These are phyloP conservation scores for Eurypyga helias DNA, from an alignment of 2,113 vertebrate genomes.

Conservation along the genomic window DNA sequence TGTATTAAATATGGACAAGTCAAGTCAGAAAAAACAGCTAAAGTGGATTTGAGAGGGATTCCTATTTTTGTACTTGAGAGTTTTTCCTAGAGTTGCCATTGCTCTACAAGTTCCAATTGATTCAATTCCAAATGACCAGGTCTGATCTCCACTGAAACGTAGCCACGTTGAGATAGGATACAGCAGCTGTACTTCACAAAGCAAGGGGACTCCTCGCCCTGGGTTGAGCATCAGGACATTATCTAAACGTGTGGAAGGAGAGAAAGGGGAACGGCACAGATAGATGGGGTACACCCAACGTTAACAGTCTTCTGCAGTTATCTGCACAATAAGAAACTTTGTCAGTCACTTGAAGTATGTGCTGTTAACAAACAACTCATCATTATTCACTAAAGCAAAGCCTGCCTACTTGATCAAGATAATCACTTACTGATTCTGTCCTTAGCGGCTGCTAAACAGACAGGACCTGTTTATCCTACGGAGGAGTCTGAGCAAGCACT, in stretches of 20 bases:
- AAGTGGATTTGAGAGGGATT: not conserved
- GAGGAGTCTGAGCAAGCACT: not conserved
- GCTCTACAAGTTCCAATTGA: not conserved
- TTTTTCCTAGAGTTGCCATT: not conserved
- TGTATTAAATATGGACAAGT: not conserved
- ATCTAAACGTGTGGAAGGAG: not conserved
- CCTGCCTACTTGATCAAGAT: not conserved
- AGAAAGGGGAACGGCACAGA: not conserved
- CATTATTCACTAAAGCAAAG: not conserved
- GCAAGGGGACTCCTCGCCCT: not conserved
- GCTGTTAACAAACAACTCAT: not conserved
- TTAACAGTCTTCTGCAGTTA: not conserved
- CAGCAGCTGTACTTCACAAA: not conserved
- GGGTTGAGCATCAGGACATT: not conserved
- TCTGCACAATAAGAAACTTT: not conserved
- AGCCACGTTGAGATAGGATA: not conserved
- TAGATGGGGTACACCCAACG: accelerated
- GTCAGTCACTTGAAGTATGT: accelerated
- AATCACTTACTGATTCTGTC: not conserved
- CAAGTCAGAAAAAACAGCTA: not conserved
- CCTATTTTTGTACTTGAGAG: not conserved
- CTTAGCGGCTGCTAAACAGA: not conserved
- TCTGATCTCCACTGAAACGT: not conserved
- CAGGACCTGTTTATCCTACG: not conserved
- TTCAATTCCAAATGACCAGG: not conserved